These are phyloP conservation scores for Homalodisca vitripennis DNA, from an alignment of 1,140 invertebrate species.

Conservation along the genomic window DNA sequence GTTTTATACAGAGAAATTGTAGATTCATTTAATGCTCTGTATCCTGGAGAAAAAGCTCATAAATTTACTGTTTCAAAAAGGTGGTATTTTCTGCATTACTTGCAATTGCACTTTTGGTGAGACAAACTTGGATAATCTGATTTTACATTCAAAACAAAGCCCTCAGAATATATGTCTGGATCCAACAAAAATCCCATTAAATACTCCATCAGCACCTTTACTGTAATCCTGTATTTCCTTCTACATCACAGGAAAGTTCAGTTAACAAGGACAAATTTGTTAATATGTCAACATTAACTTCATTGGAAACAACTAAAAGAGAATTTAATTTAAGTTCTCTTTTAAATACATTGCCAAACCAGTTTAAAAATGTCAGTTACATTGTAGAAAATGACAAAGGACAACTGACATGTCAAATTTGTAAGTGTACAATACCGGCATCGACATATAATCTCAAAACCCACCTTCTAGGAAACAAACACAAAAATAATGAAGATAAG, in stretches of 20 bases:
- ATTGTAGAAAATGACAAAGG: background rate
- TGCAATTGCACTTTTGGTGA: background rate
- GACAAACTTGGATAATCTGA: background rate
- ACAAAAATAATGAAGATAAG: background rate
- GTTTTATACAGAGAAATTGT: background rate
- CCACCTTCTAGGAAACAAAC: background rate
- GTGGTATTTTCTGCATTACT: background rate
- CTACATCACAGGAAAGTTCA: background rate
- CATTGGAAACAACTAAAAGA: background rate
- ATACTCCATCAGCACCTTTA: background rate
- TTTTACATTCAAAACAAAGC: background rate
- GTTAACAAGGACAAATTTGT: background rate
- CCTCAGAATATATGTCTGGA: background rate
- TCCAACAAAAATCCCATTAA: background rate
- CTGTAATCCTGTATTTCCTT: background rate
- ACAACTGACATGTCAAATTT: background rate
- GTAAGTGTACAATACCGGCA: background rate
- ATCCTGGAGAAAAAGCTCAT: background rate
- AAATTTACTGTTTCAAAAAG: background rate
- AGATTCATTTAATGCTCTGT: background rate
- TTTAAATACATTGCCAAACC: background rate
- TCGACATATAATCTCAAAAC: background rate
- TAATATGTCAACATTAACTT: background rate
- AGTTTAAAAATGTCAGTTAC: constrained; percentile 3
- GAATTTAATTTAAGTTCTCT: background rate